Evolutionary conservation across 2,113 vertebrate genomes (phyloP), one percentile per base, ranked within the genome.

Genomic region (Trogon surrucura): DNA sequence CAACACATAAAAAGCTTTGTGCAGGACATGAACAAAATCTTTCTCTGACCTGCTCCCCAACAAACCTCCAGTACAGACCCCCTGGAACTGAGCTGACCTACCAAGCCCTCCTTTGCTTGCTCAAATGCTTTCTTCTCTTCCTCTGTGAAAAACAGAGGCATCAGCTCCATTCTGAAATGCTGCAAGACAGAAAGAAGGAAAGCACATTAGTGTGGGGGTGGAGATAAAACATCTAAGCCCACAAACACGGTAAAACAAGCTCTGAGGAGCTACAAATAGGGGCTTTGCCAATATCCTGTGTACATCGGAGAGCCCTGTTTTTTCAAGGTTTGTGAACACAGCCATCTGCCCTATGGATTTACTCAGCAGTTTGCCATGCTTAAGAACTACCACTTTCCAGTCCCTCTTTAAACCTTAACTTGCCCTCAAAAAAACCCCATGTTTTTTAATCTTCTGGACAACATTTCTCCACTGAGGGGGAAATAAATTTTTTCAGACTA

Each of bases 131-230:
- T 88, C 96, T 98, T 98, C 88, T 99, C 81, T 98, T 99, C 95
- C 98, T 98, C 94, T 99, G 97, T 89, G n/a, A n/a, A n/a, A n/a
- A n/a, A n/a, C n/a, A n/a, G n/a, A 48, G 99, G 96, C 98, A 99
- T 98, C 95, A 99, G 97, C 94, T 99, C 99, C 99, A 99, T 99
- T 60, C 99, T 98, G 95, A 99, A 99, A 95, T 99, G 99, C 99
- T 99, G 64, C 16, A 53, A 70, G n/a, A 85, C 41, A 36, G 34
- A 50, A 12, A 53, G 7, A 79, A 44, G 7, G 71, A 66, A 77
- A 48, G 17, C 0, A 54, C 80, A 54, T 54, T 21, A 83, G 3
- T 71, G 23, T 4, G 2, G 11, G 16, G 3, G 5, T 17, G 27
- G 29, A 60, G 17, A 44, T 65, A 80, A 57, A 71, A 58, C 25